Evolutionary conservation across 1,140 invertebrate species (phyloP).

Genomic region (Akabosia matsudoensis): DNA sequence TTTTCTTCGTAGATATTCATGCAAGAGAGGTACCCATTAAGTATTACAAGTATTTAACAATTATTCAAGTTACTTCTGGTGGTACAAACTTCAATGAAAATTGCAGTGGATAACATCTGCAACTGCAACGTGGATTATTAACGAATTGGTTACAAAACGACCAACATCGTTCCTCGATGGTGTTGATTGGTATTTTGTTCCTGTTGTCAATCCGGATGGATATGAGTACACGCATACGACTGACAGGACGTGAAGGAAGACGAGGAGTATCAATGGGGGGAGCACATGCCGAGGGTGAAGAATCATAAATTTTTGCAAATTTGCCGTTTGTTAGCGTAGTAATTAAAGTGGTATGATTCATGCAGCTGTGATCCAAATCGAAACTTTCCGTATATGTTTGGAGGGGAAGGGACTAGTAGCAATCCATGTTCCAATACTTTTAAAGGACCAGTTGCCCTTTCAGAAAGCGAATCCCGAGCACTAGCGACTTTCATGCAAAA

Average conservation of each 20-base stretch:
- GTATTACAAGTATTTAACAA: neutral
- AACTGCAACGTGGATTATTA: slow-evolving; percentile 60
- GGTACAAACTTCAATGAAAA: neutral
- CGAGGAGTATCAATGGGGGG: neutral
- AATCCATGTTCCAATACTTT: slow-evolving; percentile 76
- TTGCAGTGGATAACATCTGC: slow-evolving; percentile 73
- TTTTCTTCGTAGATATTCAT: neutral
- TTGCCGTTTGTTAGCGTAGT: no score
- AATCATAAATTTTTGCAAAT: neutral
- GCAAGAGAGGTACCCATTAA: slow-evolving; percentile 51
- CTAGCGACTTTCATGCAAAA: slow-evolving; percentile 44
- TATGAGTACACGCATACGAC: slow-evolving; percentile 52
- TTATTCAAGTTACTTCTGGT: neutral
- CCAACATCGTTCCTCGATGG: slow-evolving; percentile 47
- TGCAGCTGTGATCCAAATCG: slow-evolving; percentile 64
- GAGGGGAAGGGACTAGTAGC: slow-evolving; percentile 66
- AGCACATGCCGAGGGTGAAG: slow-evolving; percentile 51
- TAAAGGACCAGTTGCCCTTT: slow-evolving; percentile 69
- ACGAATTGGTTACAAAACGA: slow-evolving; percentile 48
- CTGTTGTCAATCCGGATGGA: slow-evolving; percentile 62
- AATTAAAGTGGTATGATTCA: no score
- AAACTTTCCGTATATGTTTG: slow-evolving; percentile 68
- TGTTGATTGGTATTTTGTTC: slow-evolving; percentile 57
- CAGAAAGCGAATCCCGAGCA: slow-evolving; percentile 75
- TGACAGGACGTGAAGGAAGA: slow-evolving; percentile 63